Conservation (phyloP, 2,888 invertebrate species). For the Cosmia pyralina region DNA sequence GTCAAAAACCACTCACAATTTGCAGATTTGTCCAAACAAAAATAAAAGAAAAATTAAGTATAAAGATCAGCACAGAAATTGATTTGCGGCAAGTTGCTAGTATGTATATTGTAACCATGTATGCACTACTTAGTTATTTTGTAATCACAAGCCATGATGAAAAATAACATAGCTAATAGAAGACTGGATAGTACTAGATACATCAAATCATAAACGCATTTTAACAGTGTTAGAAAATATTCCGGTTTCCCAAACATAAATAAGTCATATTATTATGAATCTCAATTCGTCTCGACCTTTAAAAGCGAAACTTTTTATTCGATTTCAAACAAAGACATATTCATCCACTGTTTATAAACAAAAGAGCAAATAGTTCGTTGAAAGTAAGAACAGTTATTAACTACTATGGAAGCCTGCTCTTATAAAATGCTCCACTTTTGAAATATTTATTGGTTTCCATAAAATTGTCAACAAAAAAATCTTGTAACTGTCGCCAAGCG, state of each 20-base stretch:
- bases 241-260: conserved; percentile 31
- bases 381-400: conserved; percentile 88
- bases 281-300: conserved; percentile 66
- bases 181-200: not conserved
- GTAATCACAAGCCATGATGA: not conserved
- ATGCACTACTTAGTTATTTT: not conserved
- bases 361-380: conserved; percentile 78
- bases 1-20: not conserved
- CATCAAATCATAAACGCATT: not conserved
- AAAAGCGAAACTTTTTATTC: conserved; percentile 86
- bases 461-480: conserved; percentile 79
- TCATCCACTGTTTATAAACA: conserved; percentile 75
- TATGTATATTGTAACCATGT: no score
- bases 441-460: conserved; percentile 87
- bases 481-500: conserved; percentile 82
- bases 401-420: conserved; percentile 87
- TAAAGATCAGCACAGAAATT: not conserved
- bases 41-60: not conserved
- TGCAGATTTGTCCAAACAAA: not conserved
- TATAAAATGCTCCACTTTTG: conserved; percentile 87
- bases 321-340: conserved; percentile 71
- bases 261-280: conserved; percentile 42
- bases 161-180: not conserved
- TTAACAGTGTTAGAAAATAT: not conserved
- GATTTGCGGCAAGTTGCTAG: no score